Base-by-base conservation (phyloP, 2,797 vertebrate species). In the Sebastes cheni region DNA sequence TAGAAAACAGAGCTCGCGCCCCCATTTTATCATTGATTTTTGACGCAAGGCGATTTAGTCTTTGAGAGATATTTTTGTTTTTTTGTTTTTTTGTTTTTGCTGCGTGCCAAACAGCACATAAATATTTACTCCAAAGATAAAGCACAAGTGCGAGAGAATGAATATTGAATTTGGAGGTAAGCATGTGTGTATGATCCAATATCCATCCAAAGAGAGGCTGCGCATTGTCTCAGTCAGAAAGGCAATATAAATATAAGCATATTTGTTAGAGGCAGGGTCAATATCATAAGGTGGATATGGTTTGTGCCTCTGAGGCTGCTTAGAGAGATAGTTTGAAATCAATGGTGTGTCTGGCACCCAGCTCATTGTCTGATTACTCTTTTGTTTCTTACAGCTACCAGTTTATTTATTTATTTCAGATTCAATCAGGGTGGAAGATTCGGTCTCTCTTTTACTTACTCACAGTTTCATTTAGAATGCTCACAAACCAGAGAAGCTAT, bases 1-100 rank as follows among this genome's bases (percentile, higher is more conserved):
- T 95, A 95, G 95, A 96, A 95, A 95, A 93, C 88, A 88, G 82
- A 91, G 88, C 90, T 84, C 39, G 88, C 84, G 80, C 89, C 90
- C 88, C 84, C 91, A 92, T 95, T 95, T 94, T 94, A 94, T 86
- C 89, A 95, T 96, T 94, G 95, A 96, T 96, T 96, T 96, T 94
- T 88, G 87, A 95, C 82, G 84, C 86, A 87, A 86, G 89, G 89
- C 86, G 80, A 92, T 94, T 92, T 90, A 87, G 89, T 91, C 76
- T 92, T 89, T 87, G 82, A 82, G 61, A 86, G 72, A 89, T 91
- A 83, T 86, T 92, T 88, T 75, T 67, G 1, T 7, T 77, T 58
- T 58, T 67, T 76, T 64, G 20, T 82, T 94, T 75, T 78, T 66
- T 75, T 89, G 79, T 72, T 75, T 77, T 74, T 70, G 46, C 77